phyloP scores from a whole-genome alignment of 1,140 invertebrate species.

The Lepidurus couesii region DNA sequence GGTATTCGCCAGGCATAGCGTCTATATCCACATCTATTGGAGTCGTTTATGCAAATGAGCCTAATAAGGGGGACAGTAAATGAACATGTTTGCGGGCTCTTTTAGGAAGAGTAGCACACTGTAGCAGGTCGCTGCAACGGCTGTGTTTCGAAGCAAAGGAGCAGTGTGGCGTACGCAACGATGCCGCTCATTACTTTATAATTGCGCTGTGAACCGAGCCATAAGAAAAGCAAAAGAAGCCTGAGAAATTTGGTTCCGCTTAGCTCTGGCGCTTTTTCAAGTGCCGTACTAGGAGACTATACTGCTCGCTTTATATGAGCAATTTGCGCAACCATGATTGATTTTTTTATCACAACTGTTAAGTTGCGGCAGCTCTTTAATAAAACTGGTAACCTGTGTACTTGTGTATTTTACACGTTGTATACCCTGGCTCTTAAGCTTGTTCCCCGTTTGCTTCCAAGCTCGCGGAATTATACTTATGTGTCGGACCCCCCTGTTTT shows the following conservation, averaged over 20 bases:
- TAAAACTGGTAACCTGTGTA: not conserved
- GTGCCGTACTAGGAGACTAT: not conserved
- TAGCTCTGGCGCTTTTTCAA: not conserved
- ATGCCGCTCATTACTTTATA: slow-evolving; percentile 7
- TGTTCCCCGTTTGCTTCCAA: not conserved
- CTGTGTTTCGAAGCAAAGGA: not conserved
- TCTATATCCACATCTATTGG: not conserved
- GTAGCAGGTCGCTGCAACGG: not conserved
- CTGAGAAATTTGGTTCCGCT: slow-evolving; percentile 17
- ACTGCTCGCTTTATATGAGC: not conserved
- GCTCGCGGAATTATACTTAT: too few species aligned
- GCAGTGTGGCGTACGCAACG: not conserved
- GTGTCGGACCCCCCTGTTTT: too few species aligned
- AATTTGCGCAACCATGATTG: slow-evolving; percentile 6
- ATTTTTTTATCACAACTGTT: slow-evolving; percentile 5
- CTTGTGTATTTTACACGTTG: not conserved
- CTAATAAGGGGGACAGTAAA: slow-evolving; percentile 16
- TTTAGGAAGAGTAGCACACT: not conserved
- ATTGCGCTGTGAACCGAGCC: not conserved
- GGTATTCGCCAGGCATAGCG: too few species aligned
- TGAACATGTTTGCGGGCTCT: slow-evolving; percentile 3
- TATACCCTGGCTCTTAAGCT: not conserved
- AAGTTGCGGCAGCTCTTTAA: slow-evolving; percentile 3
- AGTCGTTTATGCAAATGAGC: slow-evolving; percentile 4
- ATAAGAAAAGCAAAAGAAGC: not conserved